Evolutionary conservation across 92 coral and sea anemone genomes (phyloP).

Genomic region (Epizoanthus illoricatus): DNA sequence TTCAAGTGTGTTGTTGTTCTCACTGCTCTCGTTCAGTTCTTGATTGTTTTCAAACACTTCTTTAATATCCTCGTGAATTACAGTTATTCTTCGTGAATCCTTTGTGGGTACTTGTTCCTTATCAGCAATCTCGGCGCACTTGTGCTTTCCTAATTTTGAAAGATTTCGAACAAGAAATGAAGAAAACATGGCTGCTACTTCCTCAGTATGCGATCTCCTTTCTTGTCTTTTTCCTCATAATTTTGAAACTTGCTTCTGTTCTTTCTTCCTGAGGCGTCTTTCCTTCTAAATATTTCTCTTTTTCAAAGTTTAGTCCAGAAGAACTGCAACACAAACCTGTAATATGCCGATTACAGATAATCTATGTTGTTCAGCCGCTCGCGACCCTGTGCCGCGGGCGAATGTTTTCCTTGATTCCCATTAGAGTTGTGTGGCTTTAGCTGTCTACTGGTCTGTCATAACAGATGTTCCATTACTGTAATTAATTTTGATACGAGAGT

Average conservation of each 20-base stretch:
- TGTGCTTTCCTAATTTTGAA: slow-evolving; percentile 23
- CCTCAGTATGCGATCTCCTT: not conserved
- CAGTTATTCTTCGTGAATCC: not conserved
- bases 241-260: not conserved
- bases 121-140: not conserved
- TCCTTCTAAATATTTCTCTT: too few relatives aligned
- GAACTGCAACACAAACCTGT: too few relatives aligned
- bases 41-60: not conserved
- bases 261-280: too few relatives aligned
- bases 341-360: too few relatives aligned
- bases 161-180: slow-evolving; percentile 19
- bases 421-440: not conserved
- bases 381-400: too few relatives aligned
- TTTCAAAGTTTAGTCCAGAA: too few relatives aligned
- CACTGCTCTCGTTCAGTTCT: not conserved
- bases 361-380: too few relatives aligned
- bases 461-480: slow-evolving; percentile 33
- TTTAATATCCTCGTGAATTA: slow-evolving; percentile 27
- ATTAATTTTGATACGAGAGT: slow-evolving; percentile 6
- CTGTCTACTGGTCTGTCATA: not conserved
- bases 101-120: not conserved
- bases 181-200: not conserved
- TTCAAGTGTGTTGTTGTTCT: not conserved
- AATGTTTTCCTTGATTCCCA: too few relatives aligned
- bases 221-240: not conserved